Evolutionary conservation across 2,888 invertebrate genomes (phyloP), one percentile per base, ranked within the genome.

Genomic region (Callyntrura guangdongensis): DNA sequence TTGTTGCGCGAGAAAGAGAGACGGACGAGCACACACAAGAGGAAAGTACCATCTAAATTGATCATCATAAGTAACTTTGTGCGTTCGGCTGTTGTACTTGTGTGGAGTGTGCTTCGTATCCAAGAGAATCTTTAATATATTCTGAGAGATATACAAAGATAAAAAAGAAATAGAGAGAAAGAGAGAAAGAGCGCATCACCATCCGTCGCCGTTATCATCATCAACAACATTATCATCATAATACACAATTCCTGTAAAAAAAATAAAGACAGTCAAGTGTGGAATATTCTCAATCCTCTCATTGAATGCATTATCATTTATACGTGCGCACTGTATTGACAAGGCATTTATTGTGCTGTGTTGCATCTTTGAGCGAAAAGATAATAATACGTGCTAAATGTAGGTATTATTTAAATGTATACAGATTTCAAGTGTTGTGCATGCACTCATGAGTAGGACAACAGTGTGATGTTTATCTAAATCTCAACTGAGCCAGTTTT

Each of bases 401-500:
- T 74, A 8, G 1, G 49, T 12, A 74, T 3, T 20, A 74, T 20
- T 79, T 9, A 25, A 81, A 9, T 27, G 36, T 17, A 53, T 47
- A 72, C 49, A 49, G 0, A 47, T 49, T 20, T 74, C 12, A 5
- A 14, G 49, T 20, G 47, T 45, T 45, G 45, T 72, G 27, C 36
- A 69, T 36, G 14, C 69, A 36, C n/a, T 11, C 45, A 72, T 1
- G 20, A 45, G 47, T 17, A 47, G 36, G 9, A 72, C 69, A 69
- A 6, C 20, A 45, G 6, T 17, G 36, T 61, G 61, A 36, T 36
- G 67, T 72, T 45, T 20, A 61, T 61, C 61, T 61, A n/a, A 61
- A 72, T 72, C 72, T 72, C 72, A 72, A 20, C 17, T 20, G 47
- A 72, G 72, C 72, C 72, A 72, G 72, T 72, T 72, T 72, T 47